Percentiles rank a stretch among this genome's conserved stretches.
These are phyloP conservation scores for Megaceryle maxima DNA, from an alignment of 2,113 vertebrate genomes.

Conservation along the genomic window DNA sequence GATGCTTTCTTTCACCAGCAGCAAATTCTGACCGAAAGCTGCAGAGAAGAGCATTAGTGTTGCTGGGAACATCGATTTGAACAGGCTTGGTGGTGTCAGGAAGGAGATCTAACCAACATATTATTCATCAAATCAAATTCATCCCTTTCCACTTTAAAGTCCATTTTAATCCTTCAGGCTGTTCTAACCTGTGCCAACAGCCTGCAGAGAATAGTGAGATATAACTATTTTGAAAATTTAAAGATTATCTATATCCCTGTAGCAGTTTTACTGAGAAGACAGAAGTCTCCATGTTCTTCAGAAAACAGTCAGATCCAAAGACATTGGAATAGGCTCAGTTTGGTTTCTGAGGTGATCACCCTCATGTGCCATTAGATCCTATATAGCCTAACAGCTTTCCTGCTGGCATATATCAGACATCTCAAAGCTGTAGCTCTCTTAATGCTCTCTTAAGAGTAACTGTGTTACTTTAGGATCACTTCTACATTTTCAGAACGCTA, in stretches of 20 bases:
- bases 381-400: neutral
- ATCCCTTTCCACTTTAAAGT: neutral
- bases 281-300: neutral
- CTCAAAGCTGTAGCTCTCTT: neutral
- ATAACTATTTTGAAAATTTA: neutral
- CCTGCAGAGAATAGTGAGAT: neutral
- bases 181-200: neutral
- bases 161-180: neutral
- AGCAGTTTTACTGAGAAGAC: neutral
- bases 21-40: neutral
- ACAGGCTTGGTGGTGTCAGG: neutral
- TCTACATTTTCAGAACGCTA: neutral
- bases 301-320: neutral
- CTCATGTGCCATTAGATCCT: neutral
- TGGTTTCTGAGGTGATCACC: neutral
- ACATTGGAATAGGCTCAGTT: neutral
- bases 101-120: neutral
- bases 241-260: neutral
- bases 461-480: neutral
- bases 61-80: neutral
- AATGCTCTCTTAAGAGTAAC: neutral
- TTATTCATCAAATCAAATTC: neutral
- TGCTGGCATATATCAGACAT: neutral
- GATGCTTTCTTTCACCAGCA: conserved; percentile 38
- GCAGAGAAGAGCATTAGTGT: neutral